Base-by-base conservation (phyloP, 2,797 vertebrate species). In the Falco naumanni region DNA sequence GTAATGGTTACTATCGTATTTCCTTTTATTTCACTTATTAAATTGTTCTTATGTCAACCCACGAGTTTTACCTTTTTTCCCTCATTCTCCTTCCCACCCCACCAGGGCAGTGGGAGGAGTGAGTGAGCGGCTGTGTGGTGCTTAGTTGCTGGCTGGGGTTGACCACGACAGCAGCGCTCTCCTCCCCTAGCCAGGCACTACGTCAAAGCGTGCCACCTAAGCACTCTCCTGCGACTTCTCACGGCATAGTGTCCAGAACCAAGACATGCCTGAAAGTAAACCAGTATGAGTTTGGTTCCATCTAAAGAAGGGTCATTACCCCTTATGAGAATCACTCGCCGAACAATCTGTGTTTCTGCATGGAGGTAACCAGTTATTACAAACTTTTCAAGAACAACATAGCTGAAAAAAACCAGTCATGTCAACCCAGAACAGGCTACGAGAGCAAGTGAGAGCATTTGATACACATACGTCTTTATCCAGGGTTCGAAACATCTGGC, bases 401-500 rank as follows among this genome's bases (percentile, higher is more conserved):
- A 39, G 77, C 60, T 43, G 56, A 57, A 79, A 85, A 89, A 81
- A 14, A 1, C 29, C 74, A 61, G 61, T 74, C n/a, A 4, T 6
- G 37, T 24, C 1, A 15, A 83, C 33, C 25, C 43, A 71, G 69
- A 82, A 80, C 43, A 71, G 85, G 53, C 43, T 45, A 90, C 14
- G 16, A 70, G 63, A 68, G 66, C 64, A 93, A 59, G 51, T 31
- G 74, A 81, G 3, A 80, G 21, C 29, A 71, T 47, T 10, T 26
- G 71, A 78, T 54, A 87, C 87, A 98, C 97, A 26, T 98, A 99
- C 99, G 95, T 99, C 99, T 93, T 98, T 99, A 31, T 98, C 98
- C 84, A 99, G 77, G 59, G 96, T 98, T 97, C 98, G 99, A 88
- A 99, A 98, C 93, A 99, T 98, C 97, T 99, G 99, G 76, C 98